phyloP scores from a whole-genome alignment of 2,113 vertebrate species.

The Oostethus manadensis region DNA sequence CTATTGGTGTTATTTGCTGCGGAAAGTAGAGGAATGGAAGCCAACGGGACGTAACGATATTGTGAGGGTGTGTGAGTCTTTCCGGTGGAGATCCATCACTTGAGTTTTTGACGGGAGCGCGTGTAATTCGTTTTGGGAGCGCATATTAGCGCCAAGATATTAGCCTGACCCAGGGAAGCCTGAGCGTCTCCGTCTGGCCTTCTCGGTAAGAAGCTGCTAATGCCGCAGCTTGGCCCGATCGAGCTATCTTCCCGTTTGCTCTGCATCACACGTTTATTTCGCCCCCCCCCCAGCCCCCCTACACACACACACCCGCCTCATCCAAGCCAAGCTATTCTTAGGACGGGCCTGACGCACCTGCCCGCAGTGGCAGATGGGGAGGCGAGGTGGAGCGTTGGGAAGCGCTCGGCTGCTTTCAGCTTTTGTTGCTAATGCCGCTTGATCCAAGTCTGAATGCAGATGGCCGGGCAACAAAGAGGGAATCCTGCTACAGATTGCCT shows the following conservation, averaged over 20 bases:
- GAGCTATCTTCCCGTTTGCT: too few relatives aligned
- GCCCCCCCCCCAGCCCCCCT: too few relatives aligned
- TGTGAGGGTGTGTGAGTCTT: too few relatives aligned
- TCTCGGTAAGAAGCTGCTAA: slow-evolving; percentile 49
- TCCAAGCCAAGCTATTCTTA: slow-evolving; percentile 14
- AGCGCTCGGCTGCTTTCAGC: slow-evolving; percentile 31
- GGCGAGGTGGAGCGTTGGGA: slow-evolving; percentile 30
- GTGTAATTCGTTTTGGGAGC: slow-evolving; percentile 37
- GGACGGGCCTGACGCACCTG: slow-evolving; percentile 21
- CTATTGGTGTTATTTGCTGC: too few relatives aligned
- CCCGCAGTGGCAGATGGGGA: slow-evolving; percentile 52
- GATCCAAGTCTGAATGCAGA: slow-evolving; percentile 34
- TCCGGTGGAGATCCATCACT: too few relatives aligned
- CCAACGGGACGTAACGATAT: too few relatives aligned
- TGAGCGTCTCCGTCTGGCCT: slow-evolving; percentile 45
- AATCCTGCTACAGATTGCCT: slow-evolving; percentile 16
- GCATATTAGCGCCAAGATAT: slow-evolving; percentile 34
- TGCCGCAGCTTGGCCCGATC: slow-evolving; percentile 26
- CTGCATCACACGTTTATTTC: too few relatives aligned
- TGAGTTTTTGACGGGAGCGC: neutral
- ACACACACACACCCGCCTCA: too few relatives aligned
- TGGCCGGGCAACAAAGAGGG: slow-evolving; percentile 23
- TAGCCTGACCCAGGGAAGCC: slow-evolving; percentile 47
- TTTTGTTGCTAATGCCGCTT: slow-evolving; percentile 29
- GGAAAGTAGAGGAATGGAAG: too few relatives aligned